Evolutionary conservation across 1,140 invertebrate genomes (phyloP).

Genomic region (Pachypsylla venusta): DNA sequence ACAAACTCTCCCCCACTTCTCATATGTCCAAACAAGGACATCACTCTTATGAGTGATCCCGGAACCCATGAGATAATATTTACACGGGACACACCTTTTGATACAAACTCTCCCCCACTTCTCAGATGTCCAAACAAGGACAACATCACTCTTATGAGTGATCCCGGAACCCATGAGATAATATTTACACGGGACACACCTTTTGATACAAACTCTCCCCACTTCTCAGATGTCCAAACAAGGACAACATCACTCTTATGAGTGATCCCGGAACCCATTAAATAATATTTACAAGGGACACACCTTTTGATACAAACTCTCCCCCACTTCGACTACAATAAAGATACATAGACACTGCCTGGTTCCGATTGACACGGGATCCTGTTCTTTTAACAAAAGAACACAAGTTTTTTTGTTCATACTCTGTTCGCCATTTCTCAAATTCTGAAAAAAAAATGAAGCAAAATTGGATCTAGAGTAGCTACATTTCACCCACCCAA

Average conservation of each 20-base stretch:
- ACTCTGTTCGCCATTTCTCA: background rate
- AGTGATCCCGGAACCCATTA: background rate
- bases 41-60: background rate
- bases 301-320: background rate
- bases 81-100: too few relatives aligned
- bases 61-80: background rate
- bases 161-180: too few relatives aligned
- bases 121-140: too few relatives aligned
- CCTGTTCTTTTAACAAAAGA: background rate
- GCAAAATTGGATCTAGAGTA: too few relatives aligned
- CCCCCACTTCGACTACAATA: background rate
- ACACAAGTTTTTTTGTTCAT: slow-evolving; percentile 4
- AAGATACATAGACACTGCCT: background rate
- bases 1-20: background rate
- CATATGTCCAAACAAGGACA: too few relatives aligned
- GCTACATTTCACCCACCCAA: too few relatives aligned
- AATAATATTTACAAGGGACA: background rate
- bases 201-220: background rate
- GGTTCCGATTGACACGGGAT: background rate
- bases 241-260: background rate
- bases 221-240: too few relatives aligned
- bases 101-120: too few relatives aligned
- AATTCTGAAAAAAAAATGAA: background rate
- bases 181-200: background rate
- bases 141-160: too few relatives aligned